A percentile compares a stretch with the other conserved stretches of the same genome.
Evolutionary conservation across 37 sponge, comb jelly and placozoan species (phyloP).

Genomic region (Crambe crambe): DNA sequence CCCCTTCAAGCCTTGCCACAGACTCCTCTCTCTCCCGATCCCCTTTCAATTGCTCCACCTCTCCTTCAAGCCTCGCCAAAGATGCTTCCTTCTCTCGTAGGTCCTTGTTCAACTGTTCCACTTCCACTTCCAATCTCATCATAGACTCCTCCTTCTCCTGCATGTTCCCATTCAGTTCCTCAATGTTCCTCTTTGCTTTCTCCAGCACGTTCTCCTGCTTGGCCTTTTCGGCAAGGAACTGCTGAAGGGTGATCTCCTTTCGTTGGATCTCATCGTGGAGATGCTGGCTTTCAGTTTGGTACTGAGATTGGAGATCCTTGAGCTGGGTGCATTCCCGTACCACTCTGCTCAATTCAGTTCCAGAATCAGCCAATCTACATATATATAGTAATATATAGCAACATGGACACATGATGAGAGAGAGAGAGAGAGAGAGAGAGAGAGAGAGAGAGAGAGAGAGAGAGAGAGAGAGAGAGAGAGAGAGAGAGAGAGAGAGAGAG

Average conservation of each 20-base stretch:
- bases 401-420: too few species aligned
- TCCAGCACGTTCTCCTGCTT: background rate
- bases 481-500: background rate
- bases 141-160: conserved; percentile 1
- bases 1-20: too few species aligned
- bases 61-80: too few species aligned
- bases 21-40: too few species aligned
- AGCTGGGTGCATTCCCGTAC: background rate
- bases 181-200: background rate
- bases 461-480: background rate
- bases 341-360: background rate
- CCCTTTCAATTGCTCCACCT: too few species aligned
- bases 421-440: too few species aligned
- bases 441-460: background rate
- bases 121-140: background rate
- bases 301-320: background rate
- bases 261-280: conserved; percentile 10
- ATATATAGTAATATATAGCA: too few species aligned
- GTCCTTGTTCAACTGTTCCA: background rate
- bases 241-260: conserved; percentile 19
- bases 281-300: background rate
- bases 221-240: background rate
- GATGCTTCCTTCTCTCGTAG: conserved; percentile 16
- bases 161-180: background rate
- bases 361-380: background rate